Evolutionary conservation across 2,113 vertebrate genomes (phyloP), one percentile per base, ranked within the genome.

Genomic region (Carassius auratus): DNA sequence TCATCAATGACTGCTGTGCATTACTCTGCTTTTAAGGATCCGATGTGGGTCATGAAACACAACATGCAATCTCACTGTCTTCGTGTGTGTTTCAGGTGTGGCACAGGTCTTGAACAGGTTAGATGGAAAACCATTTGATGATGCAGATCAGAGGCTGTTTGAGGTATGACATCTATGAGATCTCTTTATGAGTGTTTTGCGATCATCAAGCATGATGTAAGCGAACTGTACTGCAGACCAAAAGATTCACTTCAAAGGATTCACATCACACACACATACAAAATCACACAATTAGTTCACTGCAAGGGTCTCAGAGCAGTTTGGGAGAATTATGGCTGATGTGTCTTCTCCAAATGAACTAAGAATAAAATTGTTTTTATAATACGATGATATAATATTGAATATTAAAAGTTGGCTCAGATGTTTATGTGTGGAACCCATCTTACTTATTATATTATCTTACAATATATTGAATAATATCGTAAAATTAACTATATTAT

Each of bases 111-210:
- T 99, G 91, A 99, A 99, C 87, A 95, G 97, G 76, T 95, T 99
- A 1, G 98, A 99, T 89, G 97, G 98, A 74, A 98, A 98, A 92
- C 96, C 97, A 12, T 99, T 99, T 82, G 96, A 98, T 15, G 97
- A 99, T 81, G 97, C 97, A 21, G 98, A 99, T 92, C 98, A 99
- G 91, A 95, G 98, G 90, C 95, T 99, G 50, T 99, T 99, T 92
- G 98, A 99, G 95, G 98, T 99, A 95, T 62, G 36, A 21, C 3
- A 36, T 71, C 45, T 75, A 1, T 62, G 12, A 48, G n/a, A 75
- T 50, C n/a, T n/a, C 52, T 90, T 36, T 13, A 23, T 68, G 3
- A 42, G 38, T n/a, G 36, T 19, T 12, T 73, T n/a, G 19, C 8
- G 1, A 42, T 3, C 33, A 10, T 21, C 17, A 3, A 42, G 4